phyloP scores from a whole-genome alignment of 2,113 vertebrate species.

The mouse (Mus musculus) region DNA sequence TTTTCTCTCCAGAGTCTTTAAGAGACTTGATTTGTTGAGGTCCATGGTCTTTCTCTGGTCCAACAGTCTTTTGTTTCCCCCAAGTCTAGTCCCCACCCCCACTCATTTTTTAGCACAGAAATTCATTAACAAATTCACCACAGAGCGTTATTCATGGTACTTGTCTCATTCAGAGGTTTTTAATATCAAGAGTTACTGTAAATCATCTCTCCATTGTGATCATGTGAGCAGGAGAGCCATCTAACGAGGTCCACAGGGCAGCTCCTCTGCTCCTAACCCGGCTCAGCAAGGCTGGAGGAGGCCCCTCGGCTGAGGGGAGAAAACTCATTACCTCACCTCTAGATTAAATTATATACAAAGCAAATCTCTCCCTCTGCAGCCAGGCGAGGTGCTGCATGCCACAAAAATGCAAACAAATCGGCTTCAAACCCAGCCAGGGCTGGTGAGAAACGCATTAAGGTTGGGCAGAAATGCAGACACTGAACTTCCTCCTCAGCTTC shows the following conservation, averaged over 20 bases:
- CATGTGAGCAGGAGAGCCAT: neutral
- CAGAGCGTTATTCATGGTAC: conserved; percentile 65
- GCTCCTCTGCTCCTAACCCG: conserved; percentile 12
- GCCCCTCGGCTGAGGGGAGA: conserved; percentile 2
- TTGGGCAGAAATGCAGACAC: neutral
- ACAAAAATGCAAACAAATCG: conserved; percentile 74
- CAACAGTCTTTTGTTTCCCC: neutral
- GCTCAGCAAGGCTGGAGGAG: neutral
- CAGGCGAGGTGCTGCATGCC: conserved; percentile 20
- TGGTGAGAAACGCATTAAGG: neutral
- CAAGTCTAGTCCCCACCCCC: neutral
- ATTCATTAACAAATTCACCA: conserved; percentile 70
- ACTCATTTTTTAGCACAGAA: conserved; percentile 33
- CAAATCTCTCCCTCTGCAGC: conserved; percentile 66
- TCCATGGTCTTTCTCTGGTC: neutral
- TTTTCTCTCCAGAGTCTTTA: conserved; percentile 61
- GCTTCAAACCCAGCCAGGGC: conserved; percentile 20
- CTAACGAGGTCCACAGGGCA: conserved; percentile 59
- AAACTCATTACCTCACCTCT: conserved; percentile 72
- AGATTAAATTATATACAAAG: conserved; percentile 76
- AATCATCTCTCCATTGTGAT: conserved; percentile 59
- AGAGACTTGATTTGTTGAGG: neutral
- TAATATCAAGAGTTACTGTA: conserved; percentile 64
- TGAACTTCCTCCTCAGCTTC: neutral
- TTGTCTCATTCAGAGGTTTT: conserved; percentile 57